A percentile compares a stretch with the other conserved stretches of the same genome.
Evolutionary conservation across 2,888 invertebrate species (phyloP).

Genomic region (Griposia aprilina): DNA sequence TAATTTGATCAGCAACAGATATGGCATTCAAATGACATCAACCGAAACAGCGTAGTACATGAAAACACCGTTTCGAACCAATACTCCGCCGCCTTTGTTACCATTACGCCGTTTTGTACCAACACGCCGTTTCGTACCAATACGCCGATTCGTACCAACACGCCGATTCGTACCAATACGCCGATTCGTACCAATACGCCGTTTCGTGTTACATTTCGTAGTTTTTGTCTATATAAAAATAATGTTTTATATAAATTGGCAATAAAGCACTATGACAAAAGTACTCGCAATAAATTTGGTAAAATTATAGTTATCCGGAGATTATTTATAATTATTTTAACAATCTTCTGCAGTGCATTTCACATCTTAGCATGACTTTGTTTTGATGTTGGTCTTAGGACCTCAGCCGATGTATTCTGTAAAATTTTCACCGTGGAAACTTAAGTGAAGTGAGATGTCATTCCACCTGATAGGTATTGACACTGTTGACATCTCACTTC

Average conservation of each 20-base stretch:
- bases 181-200: not conserved
- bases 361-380: conserved; percentile 29
- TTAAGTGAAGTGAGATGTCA: not conserved
- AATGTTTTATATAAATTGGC: conserved; percentile 16
- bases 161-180: not conserved
- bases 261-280: conserved; percentile 25
- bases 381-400: conserved; percentile 16
- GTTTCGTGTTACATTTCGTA: conserved; percentile 8
- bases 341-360: conserved; percentile 45
- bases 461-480: not conserved
- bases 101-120: too few species aligned
- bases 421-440: not conserved
- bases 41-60: conserved; percentile 2
- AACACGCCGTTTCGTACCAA: not conserved
- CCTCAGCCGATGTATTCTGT: conserved; percentile 4
- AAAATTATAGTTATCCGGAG: conserved; percentile 15
- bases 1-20: not conserved
- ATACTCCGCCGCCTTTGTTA: not conserved
- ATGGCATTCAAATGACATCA: not conserved
- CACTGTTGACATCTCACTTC: not conserved
- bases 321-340: conserved; percentile 20
- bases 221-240: conserved; percentile 3
- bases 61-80: not conserved
- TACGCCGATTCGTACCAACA: conserved; percentile 1
- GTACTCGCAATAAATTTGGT: conserved; percentile 31